Evolutionary conservation across 2,113 vertebrate species (phyloP), one percentile per base, ranked within the genome.

Genomic region (Pristiophorus japonicus): DNA sequence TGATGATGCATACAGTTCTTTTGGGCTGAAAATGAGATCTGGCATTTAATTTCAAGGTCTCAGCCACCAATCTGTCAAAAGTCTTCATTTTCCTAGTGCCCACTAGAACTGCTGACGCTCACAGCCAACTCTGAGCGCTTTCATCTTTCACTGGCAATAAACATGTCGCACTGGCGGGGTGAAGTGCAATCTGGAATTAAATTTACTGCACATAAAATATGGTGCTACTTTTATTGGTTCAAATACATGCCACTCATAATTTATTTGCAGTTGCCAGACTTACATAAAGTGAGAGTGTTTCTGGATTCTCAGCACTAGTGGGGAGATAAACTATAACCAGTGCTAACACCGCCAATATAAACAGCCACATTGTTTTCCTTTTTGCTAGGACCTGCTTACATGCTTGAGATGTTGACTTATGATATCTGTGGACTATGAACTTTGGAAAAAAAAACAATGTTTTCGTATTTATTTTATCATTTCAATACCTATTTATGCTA

Each of bases 191-290:
- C 98, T 99, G 98, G 98, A 98, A 98, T 99, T 98, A 99, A 99
- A 99, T 99, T 99, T 99, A 99, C 98, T 98, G 98, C 98, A 98
- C 98, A 99, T 98, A 98, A 99, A 99, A 99, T 99, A 99, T 98
- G 98, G 98, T 98, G 97, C 97, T 98, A 98, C 98, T 98, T 99
- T 99, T 99, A 98, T 99, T 99, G 98, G 98, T 98, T 98, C 98
- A 99, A 99, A 99, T 98, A 98, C 98, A 98, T 99, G 98, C 99
- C 98, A 98, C 97, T 99, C 98, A 98, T 98, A 98, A 99, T 99
- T 99, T 99, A 99, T 98, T 98, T 98, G 98, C 97, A 98, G 97
- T 97, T 98, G 98, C 97, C 97, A 97, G 97, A 98, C 98, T 98
- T 98, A 94, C 98, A 97, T 96, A 97, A 98, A 97, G 97, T 96